Conservation (phyloP, 2,113 vertebrate species). For the Aptenodytes patagonicus region DNA sequence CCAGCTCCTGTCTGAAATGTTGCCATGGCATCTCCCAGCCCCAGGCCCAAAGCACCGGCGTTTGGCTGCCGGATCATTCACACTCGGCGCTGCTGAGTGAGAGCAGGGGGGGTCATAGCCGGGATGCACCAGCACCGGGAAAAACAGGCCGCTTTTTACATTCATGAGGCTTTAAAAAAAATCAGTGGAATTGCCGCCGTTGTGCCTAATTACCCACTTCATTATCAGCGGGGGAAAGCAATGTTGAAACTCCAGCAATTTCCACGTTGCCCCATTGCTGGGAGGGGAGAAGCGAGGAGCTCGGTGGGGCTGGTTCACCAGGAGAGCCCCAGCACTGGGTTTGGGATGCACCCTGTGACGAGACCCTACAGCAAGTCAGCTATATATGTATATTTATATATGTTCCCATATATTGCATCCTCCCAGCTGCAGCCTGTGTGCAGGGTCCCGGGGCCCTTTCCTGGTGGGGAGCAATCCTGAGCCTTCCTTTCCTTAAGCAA, state of each 20-base stretch:
- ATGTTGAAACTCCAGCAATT: rapidly evolving
- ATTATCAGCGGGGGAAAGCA: rapidly evolving
- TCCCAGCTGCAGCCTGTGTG: rapidly evolving
- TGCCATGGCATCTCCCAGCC: constrained; percentile 53
- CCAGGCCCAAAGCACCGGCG: background rate
- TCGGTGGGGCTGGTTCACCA: too few relatives aligned
- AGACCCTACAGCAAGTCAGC: background rate
- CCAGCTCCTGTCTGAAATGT: background rate
- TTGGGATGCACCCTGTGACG: rapidly evolving
- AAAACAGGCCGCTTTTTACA: rapidly evolving
- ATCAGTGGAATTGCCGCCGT: rapidly evolving
- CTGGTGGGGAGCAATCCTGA: background rate
- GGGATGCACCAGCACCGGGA: rapidly evolving
- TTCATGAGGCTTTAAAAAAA: background rate
- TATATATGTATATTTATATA: too few relatives aligned
- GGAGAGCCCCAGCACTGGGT: rapidly evolving
- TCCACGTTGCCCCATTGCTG: background rate
- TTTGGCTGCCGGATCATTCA: background rate
- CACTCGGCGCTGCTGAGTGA: background rate
- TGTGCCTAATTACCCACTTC: background rate
- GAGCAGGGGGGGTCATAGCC: background rate
- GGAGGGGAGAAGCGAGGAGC: background rate
- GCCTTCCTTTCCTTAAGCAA: background rate
- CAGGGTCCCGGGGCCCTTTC: background rate
- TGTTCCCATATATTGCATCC: background rate